Base-by-base conservation (phyloP, 2,113 vertebrate genomes). In the Siniperca knerii region DNA sequence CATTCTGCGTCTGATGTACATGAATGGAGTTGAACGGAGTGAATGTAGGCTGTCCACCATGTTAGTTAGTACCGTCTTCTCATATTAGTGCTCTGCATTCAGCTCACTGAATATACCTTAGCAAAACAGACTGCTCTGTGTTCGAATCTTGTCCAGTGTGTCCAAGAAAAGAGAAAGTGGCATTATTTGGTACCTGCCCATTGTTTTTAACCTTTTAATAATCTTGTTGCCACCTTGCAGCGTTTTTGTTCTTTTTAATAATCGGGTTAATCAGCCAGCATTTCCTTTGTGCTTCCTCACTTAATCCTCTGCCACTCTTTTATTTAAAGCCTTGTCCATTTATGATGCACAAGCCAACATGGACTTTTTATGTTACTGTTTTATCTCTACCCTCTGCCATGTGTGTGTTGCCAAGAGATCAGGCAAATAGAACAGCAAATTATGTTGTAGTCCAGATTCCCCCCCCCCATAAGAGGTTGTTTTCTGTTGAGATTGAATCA, bases 11-110 rank as follows among this genome's bases (percentile, higher is more conserved):
- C 79, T 68, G 71, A 85, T 85, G 74, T 86, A 79, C 57, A 77
- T 61, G 71, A 85, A 81, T 87, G 85, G 84, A 90, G 85, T 86
- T 50, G 57, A 90, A 88, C 82, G 37, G 90, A 78, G 82, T 91
- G 91, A 91, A 91, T 91, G 87, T 85, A 83, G 85, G 75, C 76
- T 80, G 82, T 66, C 86, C 66, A 85, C 64, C 50, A 79, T 48
- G 23, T 77, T 89, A 82, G 81, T 72, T 87, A 68, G 79, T 71
- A 18, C 55, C 2, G 65, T 84, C 83, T 77, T 77, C 66, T 81
- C 75, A 75, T 79, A 9, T 80, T 83, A 75, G 85, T 61, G 46
- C 79, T 85, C 83, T 54, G 68, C 82, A 15, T 80, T 87, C 54
- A 79, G 64, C 64, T 76, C 79, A 77, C 68, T 79, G n/a, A 83